These are phyloP conservation scores for Notarius lentiginosus DNA, from an alignment of 2,113 vertebrate species.

Conservation along the genomic window DNA sequence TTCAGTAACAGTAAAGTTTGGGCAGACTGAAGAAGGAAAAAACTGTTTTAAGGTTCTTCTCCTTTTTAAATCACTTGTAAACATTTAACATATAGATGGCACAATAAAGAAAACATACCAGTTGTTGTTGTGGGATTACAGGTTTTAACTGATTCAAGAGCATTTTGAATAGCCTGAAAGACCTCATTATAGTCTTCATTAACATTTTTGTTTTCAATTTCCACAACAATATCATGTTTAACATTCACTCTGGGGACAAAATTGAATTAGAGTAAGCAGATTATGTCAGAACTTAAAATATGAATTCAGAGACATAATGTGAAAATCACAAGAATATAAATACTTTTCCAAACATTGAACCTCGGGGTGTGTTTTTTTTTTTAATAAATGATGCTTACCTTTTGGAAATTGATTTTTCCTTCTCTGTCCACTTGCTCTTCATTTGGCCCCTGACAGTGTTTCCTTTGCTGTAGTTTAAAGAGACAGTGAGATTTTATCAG, in stretches of 20 bases:
- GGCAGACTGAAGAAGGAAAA: constrained; percentile 5
- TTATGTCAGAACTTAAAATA: background rate
- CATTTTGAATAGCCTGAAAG: fast-evolving
- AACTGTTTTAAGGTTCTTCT: background rate
- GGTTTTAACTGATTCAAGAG: background rate
- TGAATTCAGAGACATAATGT: background rate
- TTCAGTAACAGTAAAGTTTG: no score
- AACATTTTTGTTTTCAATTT: constrained; percentile 1
- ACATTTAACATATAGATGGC: background rate
- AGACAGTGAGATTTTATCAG: background rate
- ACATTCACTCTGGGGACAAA: constrained; percentile 24
- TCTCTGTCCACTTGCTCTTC: background rate
- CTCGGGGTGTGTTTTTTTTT: background rate
- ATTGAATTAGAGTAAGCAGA: background rate
- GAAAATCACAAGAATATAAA: background rate
- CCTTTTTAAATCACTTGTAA: background rate
- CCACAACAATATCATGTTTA: constrained; percentile 44
- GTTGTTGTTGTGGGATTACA: background rate
- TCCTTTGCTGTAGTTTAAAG: constrained; percentile 15
- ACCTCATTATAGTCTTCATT: background rate
- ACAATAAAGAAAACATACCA: constrained; percentile 19
- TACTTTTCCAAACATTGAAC: background rate
- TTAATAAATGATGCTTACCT: background rate
- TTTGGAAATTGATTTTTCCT: background rate
- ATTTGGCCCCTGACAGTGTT: background rate